A percentile compares a stretch with the other conserved stretches of the same genome.
These are phyloP conservation scores for Trididemnum miniatum DNA, from an alignment of 23 tunicate genomes.

Conservation along the genomic window DNA sequence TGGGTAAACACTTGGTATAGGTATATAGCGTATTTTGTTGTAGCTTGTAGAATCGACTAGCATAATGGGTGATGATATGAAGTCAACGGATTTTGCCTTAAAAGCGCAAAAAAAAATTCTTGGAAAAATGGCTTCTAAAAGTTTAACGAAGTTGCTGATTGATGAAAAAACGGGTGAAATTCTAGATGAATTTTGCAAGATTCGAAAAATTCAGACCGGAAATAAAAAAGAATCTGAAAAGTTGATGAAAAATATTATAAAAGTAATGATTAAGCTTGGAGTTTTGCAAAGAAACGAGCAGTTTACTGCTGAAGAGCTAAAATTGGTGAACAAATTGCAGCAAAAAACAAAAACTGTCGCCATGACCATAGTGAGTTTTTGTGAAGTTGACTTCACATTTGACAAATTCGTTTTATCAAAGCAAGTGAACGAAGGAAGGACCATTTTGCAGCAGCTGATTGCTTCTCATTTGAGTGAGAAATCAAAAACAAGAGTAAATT, in stretches of 20 bases:
- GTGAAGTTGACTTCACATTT: conserved; percentile 83
- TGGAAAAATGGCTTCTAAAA: conserved; percentile 92
- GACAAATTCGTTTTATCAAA: conserved; percentile 77
- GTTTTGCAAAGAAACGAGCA: conserved; percentile 74
- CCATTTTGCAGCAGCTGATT: conserved; percentile 69
- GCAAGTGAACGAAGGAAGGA: conserved; percentile 70
- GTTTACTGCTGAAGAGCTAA: conserved; percentile 57
- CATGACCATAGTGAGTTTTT: conserved; percentile 85
- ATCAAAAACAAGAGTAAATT: conserved; percentile 63
- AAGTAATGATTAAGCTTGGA: conserved; percentile 84
- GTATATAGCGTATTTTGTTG: too few species aligned
- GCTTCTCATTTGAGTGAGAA: conserved; percentile 62
- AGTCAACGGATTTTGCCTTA: conserved; percentile 80
- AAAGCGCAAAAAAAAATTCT: conserved; percentile 94
- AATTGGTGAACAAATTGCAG: conserved; percentile 61
- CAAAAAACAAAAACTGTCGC: conserved; percentile 56
- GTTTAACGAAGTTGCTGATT: conserved; percentile 65
- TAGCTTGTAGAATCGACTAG: too few species aligned
- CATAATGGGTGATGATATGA: conserved; percentile 77
- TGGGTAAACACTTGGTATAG: too few species aligned
- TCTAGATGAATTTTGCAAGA: conserved; percentile 84
- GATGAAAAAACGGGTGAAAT: conserved; percentile 86
- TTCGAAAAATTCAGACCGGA: conserved; percentile 28
- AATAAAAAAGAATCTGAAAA: conserved; percentile 82
- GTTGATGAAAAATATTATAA: conserved; percentile 60